phyloP scores from a whole-genome alignment of 35 echinoderm and acorn worm genomes.

The Heliocidaris tuberculata region DNA sequence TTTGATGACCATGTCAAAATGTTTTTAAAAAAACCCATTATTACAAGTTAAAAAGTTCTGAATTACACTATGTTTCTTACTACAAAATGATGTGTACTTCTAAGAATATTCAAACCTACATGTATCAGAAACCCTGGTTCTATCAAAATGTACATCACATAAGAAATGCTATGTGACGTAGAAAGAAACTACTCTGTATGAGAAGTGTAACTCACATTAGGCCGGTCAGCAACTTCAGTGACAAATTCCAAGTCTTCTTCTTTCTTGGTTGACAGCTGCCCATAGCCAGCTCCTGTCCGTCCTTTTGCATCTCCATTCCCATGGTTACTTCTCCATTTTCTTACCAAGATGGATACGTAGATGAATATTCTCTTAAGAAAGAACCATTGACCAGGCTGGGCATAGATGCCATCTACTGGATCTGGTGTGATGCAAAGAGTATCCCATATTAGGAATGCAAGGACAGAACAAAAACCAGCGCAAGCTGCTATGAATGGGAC shows the following conservation, averaged over 20 bases:
- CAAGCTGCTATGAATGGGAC: slow-evolving; percentile 24
- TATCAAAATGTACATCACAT: too few relatives aligned
- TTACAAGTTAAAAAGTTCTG: too few relatives aligned
- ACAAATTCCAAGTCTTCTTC: slow-evolving; percentile 42
- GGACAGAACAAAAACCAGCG: background rate
- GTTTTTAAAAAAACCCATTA: too few relatives aligned
- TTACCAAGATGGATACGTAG: slow-evolving; percentile 18
- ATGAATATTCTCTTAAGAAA: slow-evolving; percentile 20
- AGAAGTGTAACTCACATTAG: background rate
- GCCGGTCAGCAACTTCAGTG: slow-evolving; percentile 11
- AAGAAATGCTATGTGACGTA: too few relatives aligned
- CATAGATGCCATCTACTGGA: slow-evolving; percentile 27
- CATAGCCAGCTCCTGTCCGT: slow-evolving; percentile 20
- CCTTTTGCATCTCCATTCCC: background rate
- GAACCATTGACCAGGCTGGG: slow-evolving; percentile 35
- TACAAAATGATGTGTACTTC: too few relatives aligned
- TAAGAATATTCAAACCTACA: too few relatives aligned
- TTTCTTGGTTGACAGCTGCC: background rate
- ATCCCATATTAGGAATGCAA: background rate
- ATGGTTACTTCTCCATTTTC: background rate
- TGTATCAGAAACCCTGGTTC: too few relatives aligned
- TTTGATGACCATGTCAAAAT: too few relatives aligned
- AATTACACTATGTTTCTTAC: too few relatives aligned
- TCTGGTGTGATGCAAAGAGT: background rate
- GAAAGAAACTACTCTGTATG: background rate